Evolutionary conservation across 2,113 vertebrate species (phyloP).

Genomic region (Oxygymnocypris stewartii): DNA sequence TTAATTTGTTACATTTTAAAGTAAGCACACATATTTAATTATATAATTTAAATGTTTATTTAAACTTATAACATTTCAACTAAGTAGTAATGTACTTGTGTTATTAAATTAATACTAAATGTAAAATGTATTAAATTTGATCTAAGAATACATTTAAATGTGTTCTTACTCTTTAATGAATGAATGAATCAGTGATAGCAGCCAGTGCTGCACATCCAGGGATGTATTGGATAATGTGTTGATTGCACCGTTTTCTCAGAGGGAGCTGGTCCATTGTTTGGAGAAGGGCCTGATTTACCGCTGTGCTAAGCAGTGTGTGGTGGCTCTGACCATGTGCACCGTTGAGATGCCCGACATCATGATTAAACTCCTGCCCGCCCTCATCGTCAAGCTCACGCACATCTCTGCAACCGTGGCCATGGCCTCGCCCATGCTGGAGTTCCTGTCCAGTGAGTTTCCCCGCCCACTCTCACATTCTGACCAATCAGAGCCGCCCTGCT

Average conservation of each 20-base stretch:
- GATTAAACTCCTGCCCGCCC: constrained; percentile 91
- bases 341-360: constrained; percentile 98
- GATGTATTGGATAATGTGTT: not conserved
- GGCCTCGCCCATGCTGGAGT: constrained; percentile 95
- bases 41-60: too few relatives aligned
- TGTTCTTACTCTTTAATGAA: not conserved
- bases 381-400: constrained; percentile 96
- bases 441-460: constrained; percentile 88
- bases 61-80: too few relatives aligned
- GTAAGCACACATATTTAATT: too few relatives aligned
- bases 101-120: too few relatives aligned
- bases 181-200: too few relatives aligned
- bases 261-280: constrained; percentile 93
- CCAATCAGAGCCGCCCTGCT: not conserved
- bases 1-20: too few relatives aligned
- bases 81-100: too few relatives aligned
- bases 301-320: constrained; percentile 95
- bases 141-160: too few relatives aligned
- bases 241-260: constrained; percentile 67
- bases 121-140: too few relatives aligned
- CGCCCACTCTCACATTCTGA: not conserved
- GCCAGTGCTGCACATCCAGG: not conserved
- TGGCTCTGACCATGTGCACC: constrained; percentile 93
- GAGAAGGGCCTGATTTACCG: constrained; percentile 94
- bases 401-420: constrained; percentile 97